Evolutionary conservation across 1,140 invertebrate genomes (phyloP), one percentile per base, ranked within the genome.

Genomic region (Patella vulgata): DNA sequence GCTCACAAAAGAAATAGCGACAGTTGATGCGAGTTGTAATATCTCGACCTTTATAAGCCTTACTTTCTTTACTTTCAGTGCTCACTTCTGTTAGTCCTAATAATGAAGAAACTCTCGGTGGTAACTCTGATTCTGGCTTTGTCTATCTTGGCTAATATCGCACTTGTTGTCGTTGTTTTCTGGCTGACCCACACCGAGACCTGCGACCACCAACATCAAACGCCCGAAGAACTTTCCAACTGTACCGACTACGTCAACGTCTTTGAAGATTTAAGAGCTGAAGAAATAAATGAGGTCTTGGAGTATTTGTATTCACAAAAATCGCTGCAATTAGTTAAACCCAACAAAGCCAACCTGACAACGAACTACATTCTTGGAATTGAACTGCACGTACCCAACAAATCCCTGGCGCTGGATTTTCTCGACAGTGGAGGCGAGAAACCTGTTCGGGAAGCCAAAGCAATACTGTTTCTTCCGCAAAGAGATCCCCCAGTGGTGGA

Each of bases 361-460:
- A 39, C 56, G 0, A 58, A 54, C 47, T n/a, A 33, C 14, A 46
- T 68, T 17, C 47, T 55, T 14, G 42, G 44, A 6, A 47, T 64
- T 21, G 66, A 68, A n/a, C 53, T 68, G 27, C 46, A 60, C 30
- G 33, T 58, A 1, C 66, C 66, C 12, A 47, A 59, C 23, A 68
- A 68, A 33, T 43, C 52, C 0, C 11, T 28, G 5, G 63, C 68
- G 9, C 51, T 79, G 14, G 28, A 57, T 0, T 67, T 59, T 46
- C 44, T 79, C n/a, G 64, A 75, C 39, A 28, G 52, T 2, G 25
- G 48, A 1, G 46, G 39, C 11, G 8, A 19, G 3, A 56, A 61
- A 31, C 77, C 78, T 9, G 50, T 54, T 1, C 68, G 78, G 9
- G 66, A 75, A 47, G 80, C 77, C 1, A 66, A 60, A 40, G 74